Conservation (phyloP, 30 jellyfish, hydroid and myxozoan species). For the Pelagia noctiluca region DNA sequence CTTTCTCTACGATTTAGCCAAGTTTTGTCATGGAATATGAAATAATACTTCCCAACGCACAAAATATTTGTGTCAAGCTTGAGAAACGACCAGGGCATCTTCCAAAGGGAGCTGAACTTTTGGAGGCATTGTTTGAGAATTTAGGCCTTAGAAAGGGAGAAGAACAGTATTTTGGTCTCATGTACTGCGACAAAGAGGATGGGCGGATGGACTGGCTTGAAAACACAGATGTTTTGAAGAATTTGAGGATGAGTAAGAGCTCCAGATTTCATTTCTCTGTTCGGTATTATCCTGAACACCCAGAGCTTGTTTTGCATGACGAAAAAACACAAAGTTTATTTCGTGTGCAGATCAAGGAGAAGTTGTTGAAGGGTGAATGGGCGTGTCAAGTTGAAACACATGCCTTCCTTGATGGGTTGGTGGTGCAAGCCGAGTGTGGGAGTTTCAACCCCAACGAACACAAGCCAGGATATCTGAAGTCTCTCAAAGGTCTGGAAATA, state of each 20-base stretch:
- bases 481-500: constrained; percentile 56
- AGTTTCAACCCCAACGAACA: constrained; percentile 42
- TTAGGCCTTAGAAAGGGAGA: constrained; percentile 66
- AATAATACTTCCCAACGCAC: constrained; percentile 41
- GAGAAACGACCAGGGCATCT: constrained; percentile 4
- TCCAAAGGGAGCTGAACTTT: constrained; percentile 30
- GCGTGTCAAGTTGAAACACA: constrained; percentile 79
- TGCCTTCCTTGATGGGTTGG: constrained; percentile 65
- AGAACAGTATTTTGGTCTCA: constrained; percentile 70
- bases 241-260: constrained; percentile 24
- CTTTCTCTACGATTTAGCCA: too few relatives aligned
- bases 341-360: constrained; percentile 67
- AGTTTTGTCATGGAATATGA: constrained; percentile 47
- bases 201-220: constrained; percentile 88
- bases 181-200: constrained; percentile 70
- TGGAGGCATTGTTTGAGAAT: constrained; percentile 30
- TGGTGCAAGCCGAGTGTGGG: constrained; percentile 69
- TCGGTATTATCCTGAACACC: constrained; percentile 74
- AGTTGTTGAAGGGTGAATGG: constrained; percentile 61
- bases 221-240: constrained; percentile 27
- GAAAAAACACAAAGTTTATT: constrained; percentile 49
- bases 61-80: constrained; percentile 31
- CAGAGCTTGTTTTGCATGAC: constrained; percentile 63
- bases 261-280: constrained; percentile 54
- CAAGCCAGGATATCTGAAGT: constrained; percentile 43